Conservation (phyloP, 2,113 vertebrate species). For the Garra rufa region DNA sequence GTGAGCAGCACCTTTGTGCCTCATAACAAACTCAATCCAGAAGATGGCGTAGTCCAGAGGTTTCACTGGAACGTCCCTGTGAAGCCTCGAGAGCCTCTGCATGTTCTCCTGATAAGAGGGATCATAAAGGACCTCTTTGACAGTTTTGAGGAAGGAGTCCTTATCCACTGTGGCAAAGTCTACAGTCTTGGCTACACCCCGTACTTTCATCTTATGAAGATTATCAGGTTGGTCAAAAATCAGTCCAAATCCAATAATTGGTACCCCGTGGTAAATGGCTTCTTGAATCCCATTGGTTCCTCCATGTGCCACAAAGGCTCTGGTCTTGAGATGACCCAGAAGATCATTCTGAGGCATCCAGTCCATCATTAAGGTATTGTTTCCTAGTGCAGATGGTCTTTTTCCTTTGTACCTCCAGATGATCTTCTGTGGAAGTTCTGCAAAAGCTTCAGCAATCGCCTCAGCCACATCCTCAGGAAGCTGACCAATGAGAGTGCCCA, state of each 20-base stretch:
- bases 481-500: slow-evolving; percentile 49
- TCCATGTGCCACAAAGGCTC: slow-evolving; percentile 51
- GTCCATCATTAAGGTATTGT: slow-evolving; percentile 55
- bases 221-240: slow-evolving; percentile 57
- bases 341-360: slow-evolving; percentile 59
- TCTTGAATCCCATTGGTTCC: slow-evolving; percentile 57
- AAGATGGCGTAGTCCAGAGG: slow-evolving; percentile 49
- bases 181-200: slow-evolving; percentile 48
- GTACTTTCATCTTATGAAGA: slow-evolving; percentile 49
- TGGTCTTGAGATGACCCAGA: slow-evolving; percentile 52
- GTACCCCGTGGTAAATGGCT: slow-evolving; percentile 54
- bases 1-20: slow-evolving; percentile 27
- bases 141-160: too few relatives aligned
- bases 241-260: slow-evolving; percentile 50
- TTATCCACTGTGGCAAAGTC: slow-evolving; percentile 22
- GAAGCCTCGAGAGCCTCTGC: slow-evolving; percentile 44
- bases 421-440: slow-evolving; percentile 55
- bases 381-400: slow-evolving; percentile 45
- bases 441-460: slow-evolving; percentile 52
- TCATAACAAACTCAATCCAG: slow-evolving; percentile 51
- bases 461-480: slow-evolving; percentile 45
- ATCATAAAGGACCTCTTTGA: neutral
- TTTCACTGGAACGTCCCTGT: neutral
- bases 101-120: slow-evolving; percentile 3
- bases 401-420: slow-evolving; percentile 51